Conservation (phyloP, 1,140 invertebrate genomes). For the Stegodyphus mimosarum region DNA sequence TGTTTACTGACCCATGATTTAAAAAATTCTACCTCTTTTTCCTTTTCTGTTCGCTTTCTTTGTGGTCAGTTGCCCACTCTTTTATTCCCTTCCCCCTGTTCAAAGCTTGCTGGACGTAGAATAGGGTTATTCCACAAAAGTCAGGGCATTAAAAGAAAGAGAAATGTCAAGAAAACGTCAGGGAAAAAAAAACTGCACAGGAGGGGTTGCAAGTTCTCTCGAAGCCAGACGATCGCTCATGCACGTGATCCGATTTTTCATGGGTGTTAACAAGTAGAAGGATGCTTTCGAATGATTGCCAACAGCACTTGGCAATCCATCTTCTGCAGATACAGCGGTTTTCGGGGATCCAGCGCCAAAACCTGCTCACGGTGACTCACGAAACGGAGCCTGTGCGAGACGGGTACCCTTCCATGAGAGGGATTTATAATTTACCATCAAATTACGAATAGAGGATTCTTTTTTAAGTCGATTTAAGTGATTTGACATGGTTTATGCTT, state of each 20-base stretch:
- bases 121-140: too few relatives aligned
- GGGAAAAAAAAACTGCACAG: neutral
- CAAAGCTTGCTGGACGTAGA: too few relatives aligned
- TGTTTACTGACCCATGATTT: too few relatives aligned
- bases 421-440: conserved; percentile 26
- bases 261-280: conserved; percentile 52
- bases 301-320: conserved; percentile 50
- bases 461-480: conserved; percentile 20
- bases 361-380: neutral
- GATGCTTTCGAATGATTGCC: conserved; percentile 48
- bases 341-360: neutral
- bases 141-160: too few relatives aligned
- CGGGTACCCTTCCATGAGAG: neutral
- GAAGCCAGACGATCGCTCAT: conserved; percentile 25
- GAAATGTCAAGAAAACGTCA: neutral
- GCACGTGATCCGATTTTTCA: conserved; percentile 59
- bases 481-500: conserved; percentile 44
- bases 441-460: conserved; percentile 32
- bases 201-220: conserved; percentile 4
- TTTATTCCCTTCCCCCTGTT: too few relatives aligned
- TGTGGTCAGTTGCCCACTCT: too few relatives aligned
- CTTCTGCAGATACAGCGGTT: conserved; percentile 44
- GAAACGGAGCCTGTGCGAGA: neutral
- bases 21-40: too few relatives aligned
- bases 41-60: too few relatives aligned